Evolutionary conservation across 2,888 invertebrate genomes (phyloP), one percentile per base, ranked within the genome.

Genomic region (Trachelus stipa): DNA sequence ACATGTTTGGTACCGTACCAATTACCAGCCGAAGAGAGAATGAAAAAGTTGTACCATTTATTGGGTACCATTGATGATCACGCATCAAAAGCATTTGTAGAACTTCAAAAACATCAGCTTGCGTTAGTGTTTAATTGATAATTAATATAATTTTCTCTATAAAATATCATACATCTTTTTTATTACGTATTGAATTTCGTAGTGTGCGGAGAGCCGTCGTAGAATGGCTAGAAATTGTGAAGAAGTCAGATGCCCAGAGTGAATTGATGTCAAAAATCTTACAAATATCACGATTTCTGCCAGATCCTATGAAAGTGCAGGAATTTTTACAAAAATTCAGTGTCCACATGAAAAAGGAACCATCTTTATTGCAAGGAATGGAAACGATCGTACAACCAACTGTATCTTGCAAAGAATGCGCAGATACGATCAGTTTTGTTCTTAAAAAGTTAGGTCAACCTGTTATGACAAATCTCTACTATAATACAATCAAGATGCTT

Each of bases 1-100:
- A 98, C 98, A 12, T 98, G 98, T 79, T 93, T 99, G 77, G 98
- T 99, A 74, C 99, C 99, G 0, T 99, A 98, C 91, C 97, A 97
- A 82, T 92, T 98, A 79, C 94, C 96, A 0, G 94, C 98, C 0
- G 95, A 95, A 34, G 96, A 98, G 80, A 94, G 98, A 81, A 99
- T 99, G 98, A 97, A 97, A 91, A 96, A 96, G 87, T 92, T 99
- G 34, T 97, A 97, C 89, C 97, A 98, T 89, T 92, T 99, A 69
- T 95, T 98, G 90, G 97, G 97, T 11, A 98, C 98, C 73, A 96
- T 99, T 56, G 99, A 99, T 89, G 97, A 98, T 84, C 96, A 98
- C 91, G 98, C 98, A 0, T 96, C 97, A 0, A 98, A 98, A 92
- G 97, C 97, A 4, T 96, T 97, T 88, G 95, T 98, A 88, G 98